These are phyloP conservation scores for Protonibea diacanthus DNA, from an alignment of 2,797 vertebrate species.

Conservation along the genomic window DNA sequence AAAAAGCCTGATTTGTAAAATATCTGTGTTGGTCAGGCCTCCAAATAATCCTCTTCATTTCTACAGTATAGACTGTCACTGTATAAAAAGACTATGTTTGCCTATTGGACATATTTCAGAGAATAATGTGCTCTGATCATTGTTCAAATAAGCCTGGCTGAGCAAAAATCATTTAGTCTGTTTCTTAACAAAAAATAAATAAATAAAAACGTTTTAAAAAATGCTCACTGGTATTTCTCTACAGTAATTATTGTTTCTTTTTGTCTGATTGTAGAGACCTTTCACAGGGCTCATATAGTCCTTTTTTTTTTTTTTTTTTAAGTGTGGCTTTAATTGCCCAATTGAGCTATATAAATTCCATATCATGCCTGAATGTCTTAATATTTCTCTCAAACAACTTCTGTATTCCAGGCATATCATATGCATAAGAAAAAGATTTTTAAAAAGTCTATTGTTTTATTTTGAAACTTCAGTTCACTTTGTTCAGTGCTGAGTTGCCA, in stretches of 20 bases:
- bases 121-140: not conserved
- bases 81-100: not conserved
- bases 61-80: not conserved
- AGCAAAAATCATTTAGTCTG: not conserved
- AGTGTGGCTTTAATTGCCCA: not conserved
- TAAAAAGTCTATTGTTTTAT: not conserved
- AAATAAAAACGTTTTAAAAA: too few species aligned
- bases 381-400: not conserved
- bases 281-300: not conserved
- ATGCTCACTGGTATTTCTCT: conserved; percentile 10
- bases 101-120: not conserved
- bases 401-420: not conserved
- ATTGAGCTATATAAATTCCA: not conserved
- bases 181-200: too few species aligned
- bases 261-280: not conserved
- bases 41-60: not conserved
- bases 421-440: not conserved
- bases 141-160: not conserved
- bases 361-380: not conserved
- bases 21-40: not conserved
- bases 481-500: too few species aligned
- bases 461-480: not conserved
- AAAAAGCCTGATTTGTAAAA: not conserved
- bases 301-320: not conserved
- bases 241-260: not conserved